Base-by-base conservation (phyloP, 2,113 vertebrate species). In the Ceyx melanurus region DNA sequence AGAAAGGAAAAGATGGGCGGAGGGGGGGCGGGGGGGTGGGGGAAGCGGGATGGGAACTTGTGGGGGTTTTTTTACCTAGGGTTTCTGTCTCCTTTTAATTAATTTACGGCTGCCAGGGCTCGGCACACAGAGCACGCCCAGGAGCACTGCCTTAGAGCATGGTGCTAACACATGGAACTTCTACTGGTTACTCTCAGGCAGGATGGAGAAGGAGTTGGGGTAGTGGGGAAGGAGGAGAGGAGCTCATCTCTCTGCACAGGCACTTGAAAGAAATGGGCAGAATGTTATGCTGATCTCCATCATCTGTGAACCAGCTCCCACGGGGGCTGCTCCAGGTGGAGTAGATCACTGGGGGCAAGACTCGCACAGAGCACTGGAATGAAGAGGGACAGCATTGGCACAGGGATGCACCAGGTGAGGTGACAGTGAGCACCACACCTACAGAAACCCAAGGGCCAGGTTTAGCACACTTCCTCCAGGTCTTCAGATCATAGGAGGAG, bases 151-250 rank as follows among this genome's bases (percentile, higher is more conserved):
- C 82, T 46, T 66, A 6, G 42, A 93, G 86, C 12, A 3, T 20
- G 5, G 82, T 74, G 90, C 94, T 96, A 97, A 96, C 91, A 65
- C 33, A 23, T 20, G 50, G 84, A 95, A 90, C 77, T 89, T 94
- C 70, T 46, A 95, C 95, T 94, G 88, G 95, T 97, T 91, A 94
- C 91, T 96, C 86, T 95, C 40, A 77, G 81, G 79, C 87, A 81
- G 82, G 88, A 92, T 88, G 67, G 76, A 82, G 92, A 85, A 70
- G 65, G 15, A 61, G 48, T 79, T 61, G 62, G 77, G 76, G 61
- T 15, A 70, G 28, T 20, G 28, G 76, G 71, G 84, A 89, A 95
- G 80, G 82, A 96, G 85, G 73, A 92, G 50, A 66, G 28, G 54
- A 93, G 62, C 60, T 29, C 70, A 91, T 82, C 78, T 31, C 45